Evolutionary conservation across 2,888 invertebrate genomes (phyloP).

Genomic region (Plemyria rubiginata): DNA sequence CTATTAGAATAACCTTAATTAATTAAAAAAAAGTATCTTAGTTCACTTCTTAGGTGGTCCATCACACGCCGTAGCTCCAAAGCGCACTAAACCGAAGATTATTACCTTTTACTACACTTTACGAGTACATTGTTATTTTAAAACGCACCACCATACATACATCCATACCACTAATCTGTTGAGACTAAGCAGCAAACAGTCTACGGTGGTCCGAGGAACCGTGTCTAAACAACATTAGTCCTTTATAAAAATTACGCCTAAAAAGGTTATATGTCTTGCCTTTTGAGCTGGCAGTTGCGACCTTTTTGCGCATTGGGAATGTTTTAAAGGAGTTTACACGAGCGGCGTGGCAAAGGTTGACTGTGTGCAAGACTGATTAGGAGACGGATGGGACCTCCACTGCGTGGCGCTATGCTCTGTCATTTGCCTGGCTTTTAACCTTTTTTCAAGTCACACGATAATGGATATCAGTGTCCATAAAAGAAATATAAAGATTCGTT

Average conservation of each 20-base stretch:
- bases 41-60: constrained; percentile 34
- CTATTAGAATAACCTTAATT: too few species aligned
- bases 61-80: constrained; percentile 19
- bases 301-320: constrained; percentile 47
- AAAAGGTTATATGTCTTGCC: constrained; percentile 47
- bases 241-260: constrained; percentile 44
- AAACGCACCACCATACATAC: constrained; percentile 44
- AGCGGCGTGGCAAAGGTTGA: constrained; percentile 68
- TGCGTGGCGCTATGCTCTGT: constrained; percentile 70
- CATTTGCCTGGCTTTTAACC: constrained; percentile 44
- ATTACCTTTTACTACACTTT: constrained; percentile 54
- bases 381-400: constrained; percentile 67
- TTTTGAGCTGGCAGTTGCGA: constrained; percentile 38
- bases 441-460: constrained; percentile 40
- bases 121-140: constrained; percentile 64
- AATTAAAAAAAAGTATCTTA: too few species aligned
- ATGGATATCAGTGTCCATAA: constrained; percentile 19
- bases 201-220: constrained; percentile 73
- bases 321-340: constrained; percentile 68
- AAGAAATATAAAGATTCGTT: too few species aligned
- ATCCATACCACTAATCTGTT: constrained; percentile 58
- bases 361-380: constrained; percentile 77
- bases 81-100: constrained; percentile 25
- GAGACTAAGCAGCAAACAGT: constrained; percentile 70
- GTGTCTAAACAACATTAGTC: constrained; percentile 73